A percentile compares a stretch with the other conserved stretches of the same genome.
Conservation (phyloP, 1,140 invertebrate species). For the Drosophila tsacasi region DNA sequence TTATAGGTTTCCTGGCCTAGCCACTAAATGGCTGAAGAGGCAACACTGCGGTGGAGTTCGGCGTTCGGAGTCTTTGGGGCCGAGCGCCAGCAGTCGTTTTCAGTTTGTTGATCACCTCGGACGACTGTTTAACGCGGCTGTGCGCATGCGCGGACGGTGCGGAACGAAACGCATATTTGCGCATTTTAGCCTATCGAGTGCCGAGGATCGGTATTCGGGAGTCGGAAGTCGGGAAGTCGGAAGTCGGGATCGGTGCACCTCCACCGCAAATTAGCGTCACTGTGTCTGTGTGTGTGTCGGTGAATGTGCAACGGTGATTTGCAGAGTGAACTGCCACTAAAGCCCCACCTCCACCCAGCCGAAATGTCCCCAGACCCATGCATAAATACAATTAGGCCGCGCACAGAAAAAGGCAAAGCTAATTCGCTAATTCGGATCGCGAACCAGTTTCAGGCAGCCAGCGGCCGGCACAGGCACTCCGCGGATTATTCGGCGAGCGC, state of each 20-base stretch:
- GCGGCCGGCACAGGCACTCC: constrained; percentile 40
- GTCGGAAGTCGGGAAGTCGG: constrained; percentile 17
- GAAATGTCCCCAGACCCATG: constrained; percentile 33
- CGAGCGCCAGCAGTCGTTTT: constrained; percentile 21
- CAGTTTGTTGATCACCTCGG: constrained; percentile 46
- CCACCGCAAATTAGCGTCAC: background rate
- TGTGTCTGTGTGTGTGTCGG: constrained; percentile 37
- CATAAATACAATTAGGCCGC: constrained; percentile 49
- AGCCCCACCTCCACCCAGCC: constrained; percentile 23
- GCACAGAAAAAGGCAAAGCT: constrained; percentile 43
- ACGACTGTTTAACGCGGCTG: constrained; percentile 13
- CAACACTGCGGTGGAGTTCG: constrained; percentile 15
- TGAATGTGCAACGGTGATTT: constrained; percentile 75
- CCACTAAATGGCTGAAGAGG: background rate
- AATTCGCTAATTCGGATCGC: constrained; percentile 57
- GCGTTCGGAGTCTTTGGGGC: constrained; percentile 38
- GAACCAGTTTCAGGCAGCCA: constrained; percentile 64
- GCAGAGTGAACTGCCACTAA: constrained; percentile 49
- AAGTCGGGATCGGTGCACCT: constrained; percentile 23
- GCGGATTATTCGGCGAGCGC: constrained; percentile 32
- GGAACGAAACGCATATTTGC: constrained; percentile 13
- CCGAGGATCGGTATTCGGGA: constrained; percentile 52
- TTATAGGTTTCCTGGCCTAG: background rate
- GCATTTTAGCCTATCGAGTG: constrained; percentile 46
- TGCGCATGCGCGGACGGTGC: constrained; percentile 32